Conservation (phyloP, 2,888 invertebrate species). For the Nemapogon koenigi region DNA sequence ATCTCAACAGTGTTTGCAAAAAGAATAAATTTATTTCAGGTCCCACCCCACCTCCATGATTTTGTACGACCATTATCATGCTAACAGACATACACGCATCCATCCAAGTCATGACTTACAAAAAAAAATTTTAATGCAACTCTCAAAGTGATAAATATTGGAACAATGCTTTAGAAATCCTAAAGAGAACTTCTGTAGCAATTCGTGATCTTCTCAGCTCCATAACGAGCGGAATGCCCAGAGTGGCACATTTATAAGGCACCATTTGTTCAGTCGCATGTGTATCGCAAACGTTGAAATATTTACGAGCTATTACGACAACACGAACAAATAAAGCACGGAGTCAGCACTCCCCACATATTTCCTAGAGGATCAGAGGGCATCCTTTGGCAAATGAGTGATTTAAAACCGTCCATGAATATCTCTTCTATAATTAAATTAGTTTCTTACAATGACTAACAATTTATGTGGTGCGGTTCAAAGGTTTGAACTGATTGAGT, state of each 20-base stretch:
- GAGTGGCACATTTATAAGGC: conserved; percentile 52
- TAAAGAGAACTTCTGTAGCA: too few species aligned
- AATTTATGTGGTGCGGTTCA: conserved; percentile 8
- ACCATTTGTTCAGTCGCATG: conserved; percentile 6
- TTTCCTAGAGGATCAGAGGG: conserved; percentile 27
- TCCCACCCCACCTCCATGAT: too few species aligned
- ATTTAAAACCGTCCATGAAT: conserved; percentile 43
- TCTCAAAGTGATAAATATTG: too few species aligned
- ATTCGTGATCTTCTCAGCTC: too few species aligned
- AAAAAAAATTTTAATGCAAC: too few species aligned
- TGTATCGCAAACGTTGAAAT: conserved; percentile 40
- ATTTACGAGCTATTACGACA: conserved; percentile 58
- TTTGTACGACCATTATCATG: too few species aligned
- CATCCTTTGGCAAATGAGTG: conserved; percentile 40
- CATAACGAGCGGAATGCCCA: conserved; percentile 48
- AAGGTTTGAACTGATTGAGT: conserved; percentile 2
- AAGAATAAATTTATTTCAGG: too few species aligned
- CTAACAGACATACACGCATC: too few species aligned
- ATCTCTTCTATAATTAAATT: conserved; percentile 7
- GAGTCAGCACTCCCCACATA: conserved; percentile 22
- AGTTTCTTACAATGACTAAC: conserved; percentile 2
- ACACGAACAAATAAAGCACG: conserved; percentile 23
- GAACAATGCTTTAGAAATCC: too few species aligned
- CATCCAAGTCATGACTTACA: too few species aligned
- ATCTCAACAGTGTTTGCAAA: too few species aligned